Base-by-base conservation (phyloP, 92 coral and sea anemone genomes). In the Pocillopora grandis region DNA sequence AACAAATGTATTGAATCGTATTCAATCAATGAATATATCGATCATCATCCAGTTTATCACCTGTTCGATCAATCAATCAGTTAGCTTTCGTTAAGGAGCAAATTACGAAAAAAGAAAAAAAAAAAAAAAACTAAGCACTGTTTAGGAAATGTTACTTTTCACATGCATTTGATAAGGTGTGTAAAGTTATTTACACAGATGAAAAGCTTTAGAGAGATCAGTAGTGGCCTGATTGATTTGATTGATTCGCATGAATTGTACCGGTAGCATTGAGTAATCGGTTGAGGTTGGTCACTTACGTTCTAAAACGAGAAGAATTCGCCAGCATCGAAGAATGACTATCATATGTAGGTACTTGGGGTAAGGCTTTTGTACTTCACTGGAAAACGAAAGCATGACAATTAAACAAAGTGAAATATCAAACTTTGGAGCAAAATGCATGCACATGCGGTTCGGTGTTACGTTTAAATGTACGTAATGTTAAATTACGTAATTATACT, bases 291-390 rank as follows among this genome's bases (percentile, higher is more conserved):
- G 5, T 19, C 33, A 76, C 91, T 85, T 48, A 91, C 91, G 87
- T 63, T 79, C 80, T 35, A 80, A n/a, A 10, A 91, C 27, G 21
- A 85, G 42, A 4, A 84, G 59, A 20, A 80, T 72, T 14, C 94
- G 80, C 94, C 94, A 91, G 37, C 89, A 84, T 63, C 94, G 89
- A 57, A 91, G 83, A 42, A 71, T 84, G 18, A 88, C 94, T 70
- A 88, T 76, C 67, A 91, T 82, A 56, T 91, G 94, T 33, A 91
- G 64, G 83, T 91, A 91, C 85, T 88, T 88, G 27, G 94, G 80
- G 78, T 84, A 91, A 6, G 89, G 84, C 2, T 49, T 83, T 4
- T 20, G 65, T 4, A 83, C 58, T 71, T 83, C 72, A 10, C 91
- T 90, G 71, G 67, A 85, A 83, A 33, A 2, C 9, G 49, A 64